phyloP scores from a whole-genome alignment of 2,888 invertebrate species.

The Pyrocoelia pectoralis region DNA sequence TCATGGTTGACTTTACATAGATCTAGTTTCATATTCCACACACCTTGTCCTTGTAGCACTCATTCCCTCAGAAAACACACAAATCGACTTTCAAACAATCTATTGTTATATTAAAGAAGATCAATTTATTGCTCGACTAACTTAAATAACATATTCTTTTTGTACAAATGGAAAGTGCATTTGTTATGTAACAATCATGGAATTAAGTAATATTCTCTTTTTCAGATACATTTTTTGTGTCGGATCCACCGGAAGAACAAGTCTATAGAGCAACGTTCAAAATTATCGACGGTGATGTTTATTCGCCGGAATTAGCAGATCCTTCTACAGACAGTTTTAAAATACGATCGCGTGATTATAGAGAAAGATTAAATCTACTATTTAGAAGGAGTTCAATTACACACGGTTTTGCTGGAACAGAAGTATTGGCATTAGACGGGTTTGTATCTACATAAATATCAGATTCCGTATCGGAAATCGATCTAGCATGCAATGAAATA shows the following conservation, averaged over 20 bases:
- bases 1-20: slow-evolving; percentile 19
- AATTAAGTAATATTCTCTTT: slow-evolving; percentile 43
- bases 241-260: slow-evolving; percentile 78
- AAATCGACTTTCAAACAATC: slow-evolving; percentile 2
- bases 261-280: slow-evolving; percentile 84
- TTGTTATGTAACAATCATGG: not conserved
- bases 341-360: slow-evolving; percentile 76
- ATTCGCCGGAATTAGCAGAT: slow-evolving; percentile 72
- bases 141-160: not conserved
- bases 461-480: slow-evolving; percentile 20
- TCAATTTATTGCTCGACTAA: slow-evolving; percentile 7
- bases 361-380: slow-evolving; percentile 76
- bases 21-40: slow-evolving; percentile 30
- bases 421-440: slow-evolving; percentile 87
- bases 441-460: slow-evolving; percentile 55
- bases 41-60: slow-evolving; percentile 34
- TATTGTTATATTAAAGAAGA: slow-evolving; percentile 15
- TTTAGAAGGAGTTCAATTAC: slow-evolving; percentile 78
- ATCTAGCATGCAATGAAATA: slow-evolving; percentile 17
- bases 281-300: slow-evolving; percentile 74
- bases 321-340: slow-evolving; percentile 75
- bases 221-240: slow-evolving; percentile 77
- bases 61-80: slow-evolving; percentile 3
- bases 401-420: slow-evolving; percentile 79
- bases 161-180: not conserved